These are phyloP conservation scores for Argyresthia albistria DNA, from an alignment of 2,888 invertebrate genomes.

Conservation along the genomic window DNA sequence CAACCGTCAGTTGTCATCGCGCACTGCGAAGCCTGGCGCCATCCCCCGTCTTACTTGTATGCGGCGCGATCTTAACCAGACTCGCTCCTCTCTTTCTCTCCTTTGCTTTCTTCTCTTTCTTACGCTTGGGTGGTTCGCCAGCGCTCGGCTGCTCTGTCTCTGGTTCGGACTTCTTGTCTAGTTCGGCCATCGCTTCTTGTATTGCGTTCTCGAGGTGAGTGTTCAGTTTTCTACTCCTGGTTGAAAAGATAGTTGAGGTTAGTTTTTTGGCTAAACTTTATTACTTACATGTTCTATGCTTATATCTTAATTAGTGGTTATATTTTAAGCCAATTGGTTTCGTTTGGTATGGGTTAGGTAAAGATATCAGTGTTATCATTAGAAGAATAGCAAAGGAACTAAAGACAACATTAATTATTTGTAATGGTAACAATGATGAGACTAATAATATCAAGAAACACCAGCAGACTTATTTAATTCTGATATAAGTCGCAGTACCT, in stretches of 20 bases:
- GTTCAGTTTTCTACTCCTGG: constrained; percentile 94
- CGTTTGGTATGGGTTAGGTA: too few relatives aligned
- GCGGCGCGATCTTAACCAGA: constrained; percentile 27
- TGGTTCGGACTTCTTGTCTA: constrained; percentile 80
- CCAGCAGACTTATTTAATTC: too few relatives aligned
- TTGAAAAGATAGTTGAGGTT: constrained; percentile 1
- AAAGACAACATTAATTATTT: too few relatives aligned
- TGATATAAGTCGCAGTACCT: too few relatives aligned
- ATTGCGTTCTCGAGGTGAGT: constrained; percentile 91
- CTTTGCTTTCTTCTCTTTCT: constrained; percentile 34
- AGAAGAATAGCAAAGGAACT: too few relatives aligned
- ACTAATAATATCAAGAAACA: too few relatives aligned
- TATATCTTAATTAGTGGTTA: too few relatives aligned
- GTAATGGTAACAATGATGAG: too few relatives aligned
- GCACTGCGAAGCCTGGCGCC: constrained; percentile 65
- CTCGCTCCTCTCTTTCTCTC: constrained; percentile 28
- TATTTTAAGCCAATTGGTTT: too few relatives aligned
- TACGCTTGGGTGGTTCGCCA: constrained; percentile 30
- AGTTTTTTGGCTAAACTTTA: background rate
- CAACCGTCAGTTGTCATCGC: constrained; percentile 36
- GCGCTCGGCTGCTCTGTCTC: constrained; percentile 16
- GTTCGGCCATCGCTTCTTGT: constrained; percentile 92
- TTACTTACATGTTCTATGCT: too few relatives aligned
- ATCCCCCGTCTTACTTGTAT: constrained; percentile 32
- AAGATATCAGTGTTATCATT: too few relatives aligned